Conservation (phyloP, 2,888 invertebrate genomes). For the Chrysopilus asiliformis region DNA sequence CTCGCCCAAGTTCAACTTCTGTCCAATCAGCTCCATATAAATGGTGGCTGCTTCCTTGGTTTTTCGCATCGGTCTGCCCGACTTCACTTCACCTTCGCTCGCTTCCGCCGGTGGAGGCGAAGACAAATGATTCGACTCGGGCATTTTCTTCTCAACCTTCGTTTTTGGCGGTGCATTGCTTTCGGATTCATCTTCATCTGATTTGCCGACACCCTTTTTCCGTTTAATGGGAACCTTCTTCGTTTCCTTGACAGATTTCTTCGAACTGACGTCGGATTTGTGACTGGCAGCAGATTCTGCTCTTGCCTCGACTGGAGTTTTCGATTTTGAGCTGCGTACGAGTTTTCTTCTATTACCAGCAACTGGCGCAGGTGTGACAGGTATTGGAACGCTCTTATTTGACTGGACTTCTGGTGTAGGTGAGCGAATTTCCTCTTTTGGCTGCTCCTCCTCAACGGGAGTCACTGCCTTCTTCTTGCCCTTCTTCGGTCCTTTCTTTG, state of each 20-base stretch:
- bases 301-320: background rate
- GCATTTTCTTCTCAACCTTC: slow-evolving; percentile 21
- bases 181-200: slow-evolving; percentile 12
- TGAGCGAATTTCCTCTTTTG: background rate
- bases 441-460: background rate
- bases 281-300: slow-evolving; percentile 9
- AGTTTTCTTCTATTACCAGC: background rate
- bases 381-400: background rate
- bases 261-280: slow-evolving; percentile 15
- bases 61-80: slow-evolving; percentile 46
- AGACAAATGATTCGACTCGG: slow-evolving; percentile 4
- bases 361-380: slow-evolving; percentile 1
- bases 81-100: slow-evolving; percentile 16
- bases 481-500: slow-evolving; percentile 1
- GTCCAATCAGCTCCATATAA: slow-evolving; percentile 59
- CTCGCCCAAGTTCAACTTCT: slow-evolving; percentile 50
- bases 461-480: too few relatives aligned
- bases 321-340: background rate
- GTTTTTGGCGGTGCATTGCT: slow-evolving; percentile 24
- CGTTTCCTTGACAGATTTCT: background rate
- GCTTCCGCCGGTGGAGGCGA: slow-evolving; percentile 23
- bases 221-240: slow-evolving; percentile 15
- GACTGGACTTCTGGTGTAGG: background rate
- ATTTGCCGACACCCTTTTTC: slow-evolving; percentile 8
- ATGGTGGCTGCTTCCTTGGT: slow-evolving; percentile 63